phyloP scores from a whole-genome alignment of 1,140 invertebrate species.

The Euwallacea fornicatus region DNA sequence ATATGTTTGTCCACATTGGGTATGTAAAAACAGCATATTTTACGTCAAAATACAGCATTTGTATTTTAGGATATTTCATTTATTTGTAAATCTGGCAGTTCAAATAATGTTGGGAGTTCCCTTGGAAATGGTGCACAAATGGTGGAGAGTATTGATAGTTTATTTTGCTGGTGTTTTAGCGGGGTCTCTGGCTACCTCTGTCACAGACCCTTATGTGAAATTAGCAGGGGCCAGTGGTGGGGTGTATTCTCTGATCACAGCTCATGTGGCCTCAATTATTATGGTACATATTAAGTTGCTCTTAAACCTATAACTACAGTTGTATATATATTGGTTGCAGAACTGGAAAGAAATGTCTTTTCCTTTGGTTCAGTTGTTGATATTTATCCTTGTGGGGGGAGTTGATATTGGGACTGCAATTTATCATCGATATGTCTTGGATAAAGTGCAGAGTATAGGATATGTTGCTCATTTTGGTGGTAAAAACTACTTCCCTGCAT shows the following conservation, averaged over 20 bases:
- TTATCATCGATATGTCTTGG: conserved; percentile 73
- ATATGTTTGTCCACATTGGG: conserved; percentile 97
- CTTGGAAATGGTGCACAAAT: conserved; percentile 93
- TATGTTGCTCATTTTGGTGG: conserved; percentile 87
- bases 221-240: conserved; percentile 95
- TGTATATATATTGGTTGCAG: conserved; percentile 56
- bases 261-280: conserved; percentile 92
- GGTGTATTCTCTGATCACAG: conserved; percentile 93
- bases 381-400: conserved; percentile 72
- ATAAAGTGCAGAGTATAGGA: conserved; percentile 71
- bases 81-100: conserved; percentile 89
- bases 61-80: conserved; percentile 67
- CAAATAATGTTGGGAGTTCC: conserved; percentile 91
- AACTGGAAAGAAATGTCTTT: conserved; percentile 94
- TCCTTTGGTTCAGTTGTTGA: conserved; percentile 74
- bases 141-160: conserved; percentile 84
- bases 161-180: conserved; percentile 82
- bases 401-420: conserved; percentile 75
- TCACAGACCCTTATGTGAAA: conserved; percentile 82
- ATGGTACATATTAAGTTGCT: conserved; percentile 64
- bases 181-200: conserved; percentile 86
- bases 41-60: neutral
- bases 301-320: conserved; percentile 7
- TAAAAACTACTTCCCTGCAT: conserved; percentile 1
- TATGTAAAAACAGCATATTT: conserved; percentile 54